Conservation (phyloP, 2,797 vertebrate genomes). For the Sebastes oblongus region DNA sequence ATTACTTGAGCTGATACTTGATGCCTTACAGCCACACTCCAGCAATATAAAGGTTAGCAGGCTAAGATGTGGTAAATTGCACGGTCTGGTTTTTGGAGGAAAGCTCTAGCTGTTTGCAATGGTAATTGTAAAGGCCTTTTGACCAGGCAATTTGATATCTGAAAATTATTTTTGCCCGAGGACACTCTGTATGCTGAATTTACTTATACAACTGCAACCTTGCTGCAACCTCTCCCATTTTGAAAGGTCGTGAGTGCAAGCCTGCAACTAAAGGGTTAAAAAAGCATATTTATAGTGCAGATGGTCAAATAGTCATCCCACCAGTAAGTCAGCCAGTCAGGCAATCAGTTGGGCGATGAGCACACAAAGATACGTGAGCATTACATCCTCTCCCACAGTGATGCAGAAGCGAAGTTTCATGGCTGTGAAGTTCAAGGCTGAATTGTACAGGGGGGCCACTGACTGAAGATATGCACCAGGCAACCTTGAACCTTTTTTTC, state of each 20-base stretch:
- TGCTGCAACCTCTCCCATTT: slow-evolving; percentile 8
- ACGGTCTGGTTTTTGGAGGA: slow-evolving; percentile 44
- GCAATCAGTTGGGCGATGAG: slow-evolving; percentile 60
- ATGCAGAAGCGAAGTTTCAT: slow-evolving; percentile 66
- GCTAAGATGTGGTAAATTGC: slow-evolving; percentile 56
- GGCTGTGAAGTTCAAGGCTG: slow-evolving; percentile 75
- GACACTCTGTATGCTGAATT: slow-evolving; percentile 26
- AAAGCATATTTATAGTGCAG: slow-evolving; percentile 54
- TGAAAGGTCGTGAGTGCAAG: slow-evolving; percentile 39
- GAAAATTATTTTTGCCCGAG: slow-evolving; percentile 46
- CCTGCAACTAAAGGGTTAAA: slow-evolving; percentile 57
- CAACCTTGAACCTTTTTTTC: slow-evolving; percentile 75
- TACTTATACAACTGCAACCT: slow-evolving; percentile 32
- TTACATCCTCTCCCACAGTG: slow-evolving; percentile 72
- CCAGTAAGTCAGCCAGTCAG: slow-evolving; percentile 56
- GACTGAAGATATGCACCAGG: slow-evolving; percentile 73
- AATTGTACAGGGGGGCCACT: slow-evolving; percentile 55
- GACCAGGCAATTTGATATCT: slow-evolving; percentile 53
- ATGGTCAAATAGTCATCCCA: slow-evolving; percentile 71
- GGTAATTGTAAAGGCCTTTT: slow-evolving; percentile 57
- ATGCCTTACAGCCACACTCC: slow-evolving; percentile 51
- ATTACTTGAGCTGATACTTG: slow-evolving; percentile 36
- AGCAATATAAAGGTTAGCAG: slow-evolving; percentile 56
- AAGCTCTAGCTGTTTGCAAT: slow-evolving; percentile 39
- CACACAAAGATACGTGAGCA: slow-evolving; percentile 69